Percentiles rank a stretch among this genome's conserved stretches.
Conservation (phyloP, 1,140 invertebrate species). For the Nylanderia fulva region DNA sequence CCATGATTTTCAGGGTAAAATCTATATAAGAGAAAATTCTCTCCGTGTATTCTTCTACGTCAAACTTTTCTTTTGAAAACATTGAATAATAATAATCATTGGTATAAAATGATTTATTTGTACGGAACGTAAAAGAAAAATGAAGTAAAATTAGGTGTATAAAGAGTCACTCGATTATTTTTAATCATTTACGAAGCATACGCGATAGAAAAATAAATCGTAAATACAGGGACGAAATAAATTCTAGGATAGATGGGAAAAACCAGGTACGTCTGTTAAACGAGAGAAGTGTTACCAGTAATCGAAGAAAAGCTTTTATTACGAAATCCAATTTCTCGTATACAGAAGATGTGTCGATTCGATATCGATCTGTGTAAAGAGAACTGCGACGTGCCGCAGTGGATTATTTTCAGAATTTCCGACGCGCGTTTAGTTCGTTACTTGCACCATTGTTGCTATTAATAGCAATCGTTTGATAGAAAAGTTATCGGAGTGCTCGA, state of each 20-base stretch:
- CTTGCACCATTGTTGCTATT: slow-evolving; percentile 5
- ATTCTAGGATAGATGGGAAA: background rate
- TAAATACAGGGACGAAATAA: background rate
- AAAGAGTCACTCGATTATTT: background rate
- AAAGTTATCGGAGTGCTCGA: slow-evolving; percentile 6
- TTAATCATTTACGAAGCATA: background rate
- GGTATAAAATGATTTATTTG: too few relatives aligned
- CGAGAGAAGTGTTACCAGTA: background rate
- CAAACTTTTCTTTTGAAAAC: too few relatives aligned
- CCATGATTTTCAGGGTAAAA: too few relatives aligned
- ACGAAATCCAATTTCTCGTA: slow-evolving; percentile 68
- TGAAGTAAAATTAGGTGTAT: too few relatives aligned
- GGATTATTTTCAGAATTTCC: slow-evolving; percentile 71
- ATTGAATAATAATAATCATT: too few relatives aligned
- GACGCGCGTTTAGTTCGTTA: slow-evolving; percentile 16
- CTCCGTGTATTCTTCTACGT: too few relatives aligned
- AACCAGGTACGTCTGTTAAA: background rate
- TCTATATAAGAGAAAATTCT: too few relatives aligned
- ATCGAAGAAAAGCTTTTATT: slow-evolving; percentile 71
- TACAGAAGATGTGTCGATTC: slow-evolving; percentile 28
- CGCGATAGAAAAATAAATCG: background rate
- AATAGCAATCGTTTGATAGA: slow-evolving; percentile 11
- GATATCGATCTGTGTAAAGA: slow-evolving; percentile 25
- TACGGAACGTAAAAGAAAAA: too few relatives aligned
- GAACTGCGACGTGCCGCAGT: slow-evolving; percentile 35